Base-by-base conservation (phyloP, 1,140 invertebrate species). In the Anastrepha obliqua region DNA sequence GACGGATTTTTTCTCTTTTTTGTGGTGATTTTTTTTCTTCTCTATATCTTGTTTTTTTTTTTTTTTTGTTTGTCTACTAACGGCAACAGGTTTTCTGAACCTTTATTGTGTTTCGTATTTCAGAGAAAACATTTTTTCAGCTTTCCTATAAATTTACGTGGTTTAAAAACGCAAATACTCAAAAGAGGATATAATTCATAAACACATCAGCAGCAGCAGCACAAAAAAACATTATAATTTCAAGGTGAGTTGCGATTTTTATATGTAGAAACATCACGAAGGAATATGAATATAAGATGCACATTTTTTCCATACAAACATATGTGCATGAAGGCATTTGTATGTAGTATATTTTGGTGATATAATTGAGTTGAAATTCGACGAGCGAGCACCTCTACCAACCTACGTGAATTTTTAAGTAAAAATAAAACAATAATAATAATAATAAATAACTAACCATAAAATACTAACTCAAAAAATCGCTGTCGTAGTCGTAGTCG, bases 291-390 rank as follows among this genome's bases (percentile, higher is more conserved):
- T 13, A 62, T 62, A 17, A 17, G 13, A n/a, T 29, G 29, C 29
- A 29, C 29, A 29, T 29, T 29, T 29, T 29, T 29, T 29, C 29
- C 29, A 29, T 29, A 29, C 29, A 29, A 29, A 29, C 1, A 29
- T 1, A 29, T 29, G 29, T 29, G 29, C 29, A 29, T 29, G 29
- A 29, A 29, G 29, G n/a, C 11, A 78, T 55, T 20, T 55, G 9
- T 55, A 20, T 81, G 55, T 55, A 51, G 47, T 81, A 17, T 58
- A 81, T n/a, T 81, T 55, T 81, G 74, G n/a, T 81, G 74, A 81
- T 81, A 81, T 81, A 81, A 81, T 55, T 81, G 47, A 81, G 74
- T 58, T 81, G 5, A 81, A 81, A 81, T 47, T 81, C 47, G 74
- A 1, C 17, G 51, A 81, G 11, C n/a, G 47, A 81, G 74, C 20